Percentiles rank a stretch among this genome's conserved stretches.
Conservation (phyloP, 2,888 invertebrate genomes). For the Pilophorus perplexus region DNA sequence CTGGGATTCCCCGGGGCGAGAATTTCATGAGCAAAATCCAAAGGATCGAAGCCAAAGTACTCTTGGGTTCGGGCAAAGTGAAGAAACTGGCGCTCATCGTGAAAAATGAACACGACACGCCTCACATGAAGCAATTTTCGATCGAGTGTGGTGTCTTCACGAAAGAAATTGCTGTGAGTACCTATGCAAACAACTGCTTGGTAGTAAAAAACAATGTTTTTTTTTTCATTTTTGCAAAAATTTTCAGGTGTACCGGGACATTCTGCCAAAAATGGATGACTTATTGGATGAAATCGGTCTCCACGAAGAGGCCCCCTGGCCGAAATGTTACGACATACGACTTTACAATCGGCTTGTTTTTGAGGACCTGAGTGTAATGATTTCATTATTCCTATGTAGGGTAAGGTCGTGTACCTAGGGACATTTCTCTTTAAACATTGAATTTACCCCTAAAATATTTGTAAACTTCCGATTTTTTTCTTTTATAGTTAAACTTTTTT, state of each 20-base stretch:
- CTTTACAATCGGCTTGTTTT: constrained; percentile 20
- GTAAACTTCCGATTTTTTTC: no score
- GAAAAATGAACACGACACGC: constrained; percentile 4
- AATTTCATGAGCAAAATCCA: constrained; percentile 28
- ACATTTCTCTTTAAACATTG: no score
- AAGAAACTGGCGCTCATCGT: constrained; percentile 15
- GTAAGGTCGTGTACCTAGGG: no score
- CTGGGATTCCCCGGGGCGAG: constrained; percentile 19
- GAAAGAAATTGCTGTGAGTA: neutral
- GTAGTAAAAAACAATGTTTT: no score
- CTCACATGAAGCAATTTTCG: neutral
- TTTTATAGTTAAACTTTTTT: no score
- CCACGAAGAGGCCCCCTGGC: constrained; percentile 7
- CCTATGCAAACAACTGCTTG: no score
- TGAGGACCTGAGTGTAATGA: constrained; percentile 27
- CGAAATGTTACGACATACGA: constrained; percentile 14
- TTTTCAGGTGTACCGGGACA: constrained; percentile 27
- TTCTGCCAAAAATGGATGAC: constrained; percentile 30
- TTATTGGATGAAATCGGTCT: constrained; percentile 7
- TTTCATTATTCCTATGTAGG: no score
- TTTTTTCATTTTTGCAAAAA: no score
- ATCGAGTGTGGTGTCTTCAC: neutral
- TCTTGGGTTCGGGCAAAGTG: constrained; percentile 16
- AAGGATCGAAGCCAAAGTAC: constrained; percentile 10
- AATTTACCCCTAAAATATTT: no score